A percentile compares a stretch with the other conserved stretches of the same genome.
Conservation (phyloP, 2,113 vertebrate species). For the Microtus richardsoni region DNA sequence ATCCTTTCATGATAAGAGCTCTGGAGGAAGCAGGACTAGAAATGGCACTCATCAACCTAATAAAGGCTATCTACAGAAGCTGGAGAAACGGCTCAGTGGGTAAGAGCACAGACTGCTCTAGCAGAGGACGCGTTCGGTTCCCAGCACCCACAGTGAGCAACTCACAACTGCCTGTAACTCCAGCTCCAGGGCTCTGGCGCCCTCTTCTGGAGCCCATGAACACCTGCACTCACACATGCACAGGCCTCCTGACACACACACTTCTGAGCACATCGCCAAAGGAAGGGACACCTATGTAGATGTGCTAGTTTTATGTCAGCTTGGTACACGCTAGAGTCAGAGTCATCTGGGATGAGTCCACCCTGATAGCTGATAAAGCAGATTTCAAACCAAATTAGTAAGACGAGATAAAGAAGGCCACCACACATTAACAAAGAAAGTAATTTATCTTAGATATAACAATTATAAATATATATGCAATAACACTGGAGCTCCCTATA, state of each 20-base stretch:
- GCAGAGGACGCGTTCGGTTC: no score
- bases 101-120: no score
- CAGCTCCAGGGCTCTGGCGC: background rate
- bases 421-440: background rate
- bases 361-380: background rate
- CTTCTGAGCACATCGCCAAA: no score
- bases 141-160: no score
- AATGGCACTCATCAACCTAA: background rate
- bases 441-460: background rate
- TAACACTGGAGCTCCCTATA: background rate
- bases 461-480: background rate
- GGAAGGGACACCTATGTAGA: no score
- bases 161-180: background rate
- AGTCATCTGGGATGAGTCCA: no score
- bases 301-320: no score
- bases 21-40: background rate
- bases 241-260: background rate
- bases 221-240: background rate
- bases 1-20: background rate
- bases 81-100: background rate
- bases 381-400: background rate
- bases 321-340: no score
- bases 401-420: background rate
- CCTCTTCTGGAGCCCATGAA: background rate
- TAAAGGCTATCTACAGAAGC: background rate